These are phyloP conservation scores for Drosophila koepferae DNA, from an alignment of 2,888 invertebrate species.

Conservation along the genomic window DNA sequence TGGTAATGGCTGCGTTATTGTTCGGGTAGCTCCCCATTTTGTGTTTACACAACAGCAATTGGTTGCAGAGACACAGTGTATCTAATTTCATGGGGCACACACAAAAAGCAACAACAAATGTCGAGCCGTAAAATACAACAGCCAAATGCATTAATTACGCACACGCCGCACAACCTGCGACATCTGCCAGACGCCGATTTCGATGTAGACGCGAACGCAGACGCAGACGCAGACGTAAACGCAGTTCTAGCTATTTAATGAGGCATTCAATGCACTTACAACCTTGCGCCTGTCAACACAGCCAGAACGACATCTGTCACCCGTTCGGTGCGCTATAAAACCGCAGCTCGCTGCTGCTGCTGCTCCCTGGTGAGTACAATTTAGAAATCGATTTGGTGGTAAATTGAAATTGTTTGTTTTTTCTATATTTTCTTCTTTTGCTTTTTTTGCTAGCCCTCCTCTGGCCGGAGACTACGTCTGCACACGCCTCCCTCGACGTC, in stretches of 20 bases:
- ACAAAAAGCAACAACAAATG: slow-evolving; percentile 46
- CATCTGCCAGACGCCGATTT: slow-evolving; percentile 38
- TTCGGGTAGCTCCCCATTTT: slow-evolving; percentile 49
- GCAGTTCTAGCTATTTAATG: slow-evolving; percentile 72
- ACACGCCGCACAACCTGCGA: slow-evolving; percentile 57
- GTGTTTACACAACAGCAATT: slow-evolving; percentile 71
- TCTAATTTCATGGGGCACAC: slow-evolving; percentile 70
- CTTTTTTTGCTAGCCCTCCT: slow-evolving; percentile 9
- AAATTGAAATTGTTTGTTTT: slow-evolving; percentile 76
- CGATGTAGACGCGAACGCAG: background rate
- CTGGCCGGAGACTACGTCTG: slow-evolving; percentile 42
- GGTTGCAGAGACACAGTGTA: slow-evolving; percentile 66
- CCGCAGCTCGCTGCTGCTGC: slow-evolving; percentile 51
- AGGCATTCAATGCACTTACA: slow-evolving; percentile 77
- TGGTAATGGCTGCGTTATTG: slow-evolving; percentile 43
- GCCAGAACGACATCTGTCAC: slow-evolving; percentile 71
- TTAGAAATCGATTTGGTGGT: slow-evolving; percentile 75
- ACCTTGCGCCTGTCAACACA: slow-evolving; percentile 73
- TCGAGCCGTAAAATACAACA: slow-evolving; percentile 67
- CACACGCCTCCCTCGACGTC: slow-evolving; percentile 54
- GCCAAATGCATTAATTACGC: slow-evolving; percentile 78
- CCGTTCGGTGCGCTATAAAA: slow-evolving; percentile 70
- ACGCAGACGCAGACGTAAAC: background rate
- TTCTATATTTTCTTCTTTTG: slow-evolving; percentile 28
- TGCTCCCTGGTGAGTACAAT: slow-evolving; percentile 57